Evolutionary conservation across 2,113 vertebrate species (phyloP), one percentile per base, ranked within the genome.

Genomic region (Aythya baeri): DNA sequence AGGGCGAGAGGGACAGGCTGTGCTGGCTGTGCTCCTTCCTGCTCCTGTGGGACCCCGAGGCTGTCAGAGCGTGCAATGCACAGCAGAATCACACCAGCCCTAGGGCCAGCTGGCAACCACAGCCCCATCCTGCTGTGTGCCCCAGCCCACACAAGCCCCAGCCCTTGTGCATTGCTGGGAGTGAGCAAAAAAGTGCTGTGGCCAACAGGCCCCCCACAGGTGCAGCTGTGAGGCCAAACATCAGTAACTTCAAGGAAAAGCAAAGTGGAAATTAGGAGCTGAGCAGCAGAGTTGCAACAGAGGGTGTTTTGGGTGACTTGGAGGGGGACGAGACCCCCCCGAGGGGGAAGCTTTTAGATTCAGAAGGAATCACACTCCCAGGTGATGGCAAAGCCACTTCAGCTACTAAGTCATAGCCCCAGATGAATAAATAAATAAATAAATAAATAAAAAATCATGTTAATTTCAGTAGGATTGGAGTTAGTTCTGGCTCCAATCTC

Each of bases 21-120:
- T 26, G 46, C 17, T 50, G 61, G 29, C 10, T 2, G 1, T 29
- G 61, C 46, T 79, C 31, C 54, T n/a, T 41, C 59, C 32, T 4
- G 0, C n/a, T 50, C 63, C 76, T 1, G 0, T 0, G 4, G 50
- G 31, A 44, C 32, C 17, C 65, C 2, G 1, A n/a, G 11, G 3
- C 31, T 27, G 58, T 23, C 15, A 4, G 26, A 15, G 31, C 10
- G 3, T 18, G 63, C 10, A 7, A 27, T 1, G 15, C 17, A 46
- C 44, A 44, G 44, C 44, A 44, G 17, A 46, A 18, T 46, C 44
- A 46, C 44, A 21, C 76, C 8, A 65, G 63, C 1, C 0, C 8
- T 1, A 3, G 61, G 16, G 4, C 17, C 31, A 22, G 72, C 26
- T 57, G 54, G 26, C 1, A 36, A n/a, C 29, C 32, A 43, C 63